A percentile compares a stretch with the other conserved stretches of the same genome.
These are phyloP conservation scores for Hyposoter didymator DNA, from an alignment of 2,888 invertebrate species.

Conservation along the genomic window DNA sequence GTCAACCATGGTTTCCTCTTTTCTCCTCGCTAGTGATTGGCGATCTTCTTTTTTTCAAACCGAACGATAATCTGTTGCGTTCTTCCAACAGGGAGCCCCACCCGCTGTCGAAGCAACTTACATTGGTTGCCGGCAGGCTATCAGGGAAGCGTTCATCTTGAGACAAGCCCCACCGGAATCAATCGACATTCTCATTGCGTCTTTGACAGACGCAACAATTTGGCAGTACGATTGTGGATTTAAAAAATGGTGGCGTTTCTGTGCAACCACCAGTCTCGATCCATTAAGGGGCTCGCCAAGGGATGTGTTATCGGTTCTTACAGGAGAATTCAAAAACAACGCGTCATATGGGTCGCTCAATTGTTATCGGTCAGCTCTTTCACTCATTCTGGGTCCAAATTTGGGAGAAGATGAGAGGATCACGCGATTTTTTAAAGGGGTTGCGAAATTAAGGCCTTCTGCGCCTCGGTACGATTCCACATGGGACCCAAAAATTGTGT, in stretches of 20 bases:
- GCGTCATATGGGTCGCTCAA: conserved; percentile 71
- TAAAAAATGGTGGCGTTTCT: conserved; percentile 46
- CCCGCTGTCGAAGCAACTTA: conserved; percentile 32
- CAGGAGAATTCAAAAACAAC: conserved; percentile 47
- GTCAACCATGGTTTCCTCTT: conserved; percentile 51
- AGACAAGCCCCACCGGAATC: conserved; percentile 35
- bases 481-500: conserved; percentile 57
- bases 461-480: conserved; percentile 58
- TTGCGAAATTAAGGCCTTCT: conserved; percentile 68
- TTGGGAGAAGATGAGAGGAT: conserved; percentile 66
- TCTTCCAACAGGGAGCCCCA: conserved; percentile 34
- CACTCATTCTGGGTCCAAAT: conserved; percentile 67
- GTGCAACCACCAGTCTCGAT: not conserved
- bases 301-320: conserved; percentile 22
- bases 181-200: conserved; percentile 36
- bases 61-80: not conserved
- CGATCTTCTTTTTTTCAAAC: conserved; percentile 36
- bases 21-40: conserved; percentile 29
- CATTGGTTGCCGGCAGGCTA: conserved; percentile 51
- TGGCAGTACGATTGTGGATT: conserved; percentile 38
- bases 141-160: conserved; percentile 43
- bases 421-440: conserved; percentile 71
- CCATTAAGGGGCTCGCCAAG: conserved; percentile 9
- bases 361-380: conserved; percentile 71
- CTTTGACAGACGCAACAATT: conserved; percentile 34